Conservation (phyloP, 2,888 invertebrate genomes). For the Magallana nippona region DNA sequence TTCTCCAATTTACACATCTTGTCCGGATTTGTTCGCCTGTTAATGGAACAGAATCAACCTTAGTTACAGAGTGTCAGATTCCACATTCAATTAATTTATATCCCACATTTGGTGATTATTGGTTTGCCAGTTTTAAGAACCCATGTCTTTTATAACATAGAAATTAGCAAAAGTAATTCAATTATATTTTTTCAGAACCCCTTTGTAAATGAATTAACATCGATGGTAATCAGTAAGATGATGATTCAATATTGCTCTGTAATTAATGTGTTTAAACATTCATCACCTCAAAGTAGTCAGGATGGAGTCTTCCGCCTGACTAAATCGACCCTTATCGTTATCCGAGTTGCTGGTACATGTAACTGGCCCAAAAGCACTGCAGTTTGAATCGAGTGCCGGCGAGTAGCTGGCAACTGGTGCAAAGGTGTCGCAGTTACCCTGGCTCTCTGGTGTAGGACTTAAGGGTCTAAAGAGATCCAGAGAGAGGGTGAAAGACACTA, state of each 20-base stretch:
- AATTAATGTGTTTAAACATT: not conserved
- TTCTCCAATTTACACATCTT: not conserved
- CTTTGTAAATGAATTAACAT: conserved; percentile 19
- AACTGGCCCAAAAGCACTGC: not conserved
- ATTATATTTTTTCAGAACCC: not conserved
- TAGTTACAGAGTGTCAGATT: too few species aligned
- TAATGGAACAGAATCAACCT: not conserved
- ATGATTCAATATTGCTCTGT: not conserved
- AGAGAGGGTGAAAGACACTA: too few species aligned
- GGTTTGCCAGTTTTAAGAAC: not conserved
- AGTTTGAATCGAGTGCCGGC: not conserved
- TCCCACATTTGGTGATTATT: conserved; percentile 11
- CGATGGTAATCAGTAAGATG: conserved; percentile 5
- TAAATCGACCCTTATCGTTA: not conserved
- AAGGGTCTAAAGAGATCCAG: not conserved
- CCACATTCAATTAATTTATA: not conserved
- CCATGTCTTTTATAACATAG: too few species aligned
- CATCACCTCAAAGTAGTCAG: not conserved
- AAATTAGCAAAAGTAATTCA: too few species aligned
- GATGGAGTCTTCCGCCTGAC: not conserved
- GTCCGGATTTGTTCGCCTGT: conserved; percentile 31
- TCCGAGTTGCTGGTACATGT: not conserved
- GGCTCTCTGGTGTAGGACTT: too few species aligned
- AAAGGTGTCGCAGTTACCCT: too few species aligned
- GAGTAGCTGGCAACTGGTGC: too few species aligned